Percentiles rank a stretch among this genome's conserved stretches.
These are phyloP conservation scores for Halocynthia roretzi DNA, from an alignment of 23 tunicate species.

Conservation along the genomic window DNA sequence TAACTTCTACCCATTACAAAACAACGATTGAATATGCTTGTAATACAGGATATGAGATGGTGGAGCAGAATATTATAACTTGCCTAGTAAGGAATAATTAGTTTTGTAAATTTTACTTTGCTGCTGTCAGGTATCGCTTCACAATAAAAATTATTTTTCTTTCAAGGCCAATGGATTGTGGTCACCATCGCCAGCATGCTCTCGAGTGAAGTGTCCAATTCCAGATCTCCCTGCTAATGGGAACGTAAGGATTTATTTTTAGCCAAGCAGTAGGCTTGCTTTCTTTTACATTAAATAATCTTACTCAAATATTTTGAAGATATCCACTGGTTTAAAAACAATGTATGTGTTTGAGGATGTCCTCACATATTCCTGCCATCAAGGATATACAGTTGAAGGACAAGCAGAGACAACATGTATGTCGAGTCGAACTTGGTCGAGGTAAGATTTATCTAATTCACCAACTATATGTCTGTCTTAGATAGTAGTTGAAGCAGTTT, in stretches of 20 bases:
- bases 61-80: background rate
- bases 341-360: constrained; percentile 35
- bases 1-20: constrained; percentile 25
- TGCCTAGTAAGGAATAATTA: constrained; percentile 25
- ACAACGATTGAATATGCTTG: constrained; percentile 36
- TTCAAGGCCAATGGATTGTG: constrained; percentile 39
- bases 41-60: constrained; percentile 46
- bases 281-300: background rate
- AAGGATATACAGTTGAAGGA: constrained; percentile 41
- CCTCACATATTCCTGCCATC: constrained; percentile 38
- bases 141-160: background rate
- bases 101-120: background rate
- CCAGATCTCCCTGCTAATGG: constrained; percentile 50
- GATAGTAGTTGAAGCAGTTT: background rate
- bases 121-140: too few species aligned
- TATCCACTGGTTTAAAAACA: background rate
- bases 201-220: constrained; percentile 36
- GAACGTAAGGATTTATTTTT: constrained; percentile 25
- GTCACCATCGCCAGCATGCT: constrained; percentile 39
- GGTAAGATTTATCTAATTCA: constrained; percentile 20
- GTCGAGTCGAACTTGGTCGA: constrained; percentile 34
- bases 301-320: background rate
- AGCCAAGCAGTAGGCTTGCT: background rate
- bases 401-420: constrained; percentile 25
- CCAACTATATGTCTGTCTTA: background rate